Base-by-base conservation (phyloP, 1,140 invertebrate species). In the Leguminivora glycinivorella region DNA sequence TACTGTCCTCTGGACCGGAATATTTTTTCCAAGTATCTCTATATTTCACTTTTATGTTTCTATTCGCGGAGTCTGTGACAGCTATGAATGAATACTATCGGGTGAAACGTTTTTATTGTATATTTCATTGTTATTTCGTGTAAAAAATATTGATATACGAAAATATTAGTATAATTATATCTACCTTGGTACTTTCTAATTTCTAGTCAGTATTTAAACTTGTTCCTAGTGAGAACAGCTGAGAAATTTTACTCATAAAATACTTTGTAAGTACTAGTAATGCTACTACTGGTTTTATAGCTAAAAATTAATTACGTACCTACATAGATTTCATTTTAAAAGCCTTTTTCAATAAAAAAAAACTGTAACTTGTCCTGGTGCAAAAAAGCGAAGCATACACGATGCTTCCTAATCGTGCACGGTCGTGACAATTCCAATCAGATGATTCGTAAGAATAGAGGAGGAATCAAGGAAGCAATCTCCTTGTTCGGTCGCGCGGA, bases 381-480 rank as follows among this genome's bases (percentile, higher is more conserved):
- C n/a, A n/a, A n/a, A n/a, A n/a, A n/a, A n/a, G n/a, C 3, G 29
- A 31, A 31, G 7, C 5, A 14, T 17, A 4, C 40, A n/a, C 40
- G 17, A 43, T 52, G 14, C 43, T 47, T 19, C 19, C 47, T 22
- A 19, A 52, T n/a, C 47, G 47, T 52, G 10, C 19, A 52, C 47
- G n/a, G n/a, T 31, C 25, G 58, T 29, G 58, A 63, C 58, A 63
- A 63, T 63, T 63, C 58, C 58, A 63, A 63, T 63, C 58, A 63
- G 58, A 63, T 63, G 58, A 63, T 63, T 63, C 58, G 58, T 63
- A 63, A 63, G 58, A 63, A 63, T 60, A 60, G 56, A 60, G 14
- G 58, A 17, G 25, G 58, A 63, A 56, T 69, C 31, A 52, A 68
- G 29, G 67, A 68, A 43, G 67, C 43, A 68, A 68, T 68, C 67